These are phyloP conservation scores for Triplophysa bombifrons DNA, from an alignment of 2,797 vertebrate species.

Conservation along the genomic window DNA sequence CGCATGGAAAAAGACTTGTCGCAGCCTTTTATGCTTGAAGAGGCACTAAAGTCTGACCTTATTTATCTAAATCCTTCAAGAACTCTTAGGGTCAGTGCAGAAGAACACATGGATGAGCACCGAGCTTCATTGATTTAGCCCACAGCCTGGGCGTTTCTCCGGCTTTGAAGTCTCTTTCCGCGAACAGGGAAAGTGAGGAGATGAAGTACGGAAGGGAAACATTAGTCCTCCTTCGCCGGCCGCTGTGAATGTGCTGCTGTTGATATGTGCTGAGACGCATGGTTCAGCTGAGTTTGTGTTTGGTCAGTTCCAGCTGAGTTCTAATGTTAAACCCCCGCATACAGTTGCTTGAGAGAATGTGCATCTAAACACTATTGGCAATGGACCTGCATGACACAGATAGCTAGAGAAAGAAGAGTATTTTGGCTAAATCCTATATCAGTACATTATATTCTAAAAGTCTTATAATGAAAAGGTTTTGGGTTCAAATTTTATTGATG, in stretches of 20 bases:
- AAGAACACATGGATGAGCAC: conserved; percentile 4
- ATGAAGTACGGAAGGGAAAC: not conserved
- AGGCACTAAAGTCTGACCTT: conserved; percentile 10
- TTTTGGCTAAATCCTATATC: conserved; percentile 58
- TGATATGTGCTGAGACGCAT: conserved; percentile 40
- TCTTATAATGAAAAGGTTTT: conserved; percentile 50
- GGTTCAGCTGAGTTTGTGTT: conserved; percentile 36
- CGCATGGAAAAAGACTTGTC: not conserved
- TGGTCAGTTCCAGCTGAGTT: conserved; percentile 12
- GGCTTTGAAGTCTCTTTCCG: conserved; percentile 21
- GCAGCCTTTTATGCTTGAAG: not conserved
- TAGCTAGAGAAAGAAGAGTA: conserved; percentile 54
- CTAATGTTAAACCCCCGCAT: conserved; percentile 46
- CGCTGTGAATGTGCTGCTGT: conserved; percentile 16
- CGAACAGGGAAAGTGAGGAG: not conserved
- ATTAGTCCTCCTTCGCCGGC: conserved; percentile 12
- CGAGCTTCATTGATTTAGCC: conserved; percentile 30
- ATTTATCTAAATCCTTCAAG: conserved; percentile 38
- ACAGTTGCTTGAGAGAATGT: conserved; percentile 46
- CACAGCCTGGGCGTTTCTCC: not conserved
- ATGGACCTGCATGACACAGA: conserved; percentile 66
- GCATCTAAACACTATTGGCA: conserved; percentile 50
- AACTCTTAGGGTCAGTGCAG: not conserved
- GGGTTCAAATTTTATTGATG: conserved; percentile 53
- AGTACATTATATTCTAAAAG: conserved; percentile 56